phyloP scores from a whole-genome alignment of 2,113 vertebrate species.

The Bathybates hornii region DNA sequence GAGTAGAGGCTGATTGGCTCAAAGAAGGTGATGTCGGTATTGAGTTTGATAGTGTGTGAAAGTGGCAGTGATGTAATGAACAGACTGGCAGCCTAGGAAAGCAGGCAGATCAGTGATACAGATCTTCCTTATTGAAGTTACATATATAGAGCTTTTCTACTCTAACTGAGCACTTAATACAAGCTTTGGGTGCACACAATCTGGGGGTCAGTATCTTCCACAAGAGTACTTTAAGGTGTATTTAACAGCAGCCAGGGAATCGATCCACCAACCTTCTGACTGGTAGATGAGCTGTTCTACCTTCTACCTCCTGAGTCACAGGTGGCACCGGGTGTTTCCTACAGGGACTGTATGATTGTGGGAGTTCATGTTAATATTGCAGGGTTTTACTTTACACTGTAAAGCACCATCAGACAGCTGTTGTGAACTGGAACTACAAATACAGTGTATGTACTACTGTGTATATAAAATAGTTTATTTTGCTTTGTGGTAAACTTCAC shows the following conservation, averaged over 20 bases:
- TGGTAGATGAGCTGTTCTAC: not conserved
- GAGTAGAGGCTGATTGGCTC: not conserved
- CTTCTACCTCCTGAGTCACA: not conserved
- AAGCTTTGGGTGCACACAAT: not conserved
- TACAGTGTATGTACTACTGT: not conserved
- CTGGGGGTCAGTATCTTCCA: not conserved
- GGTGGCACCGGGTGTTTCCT: not conserved
- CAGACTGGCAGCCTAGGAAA: not conserved
- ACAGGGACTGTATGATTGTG: not conserved
- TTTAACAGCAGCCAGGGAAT: not conserved
- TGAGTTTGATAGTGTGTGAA: not conserved
- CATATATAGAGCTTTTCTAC: not conserved
- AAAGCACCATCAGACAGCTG: not conserved
- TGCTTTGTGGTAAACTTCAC: not conserved
- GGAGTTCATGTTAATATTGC: not conserved
- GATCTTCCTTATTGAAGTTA: not conserved
- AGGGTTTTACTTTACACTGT: not conserved
- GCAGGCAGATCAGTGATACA: not conserved
- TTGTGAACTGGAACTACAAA: not conserved
- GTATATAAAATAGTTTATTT: not conserved
- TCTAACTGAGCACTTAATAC: not conserved
- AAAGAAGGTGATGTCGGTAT: not conserved
- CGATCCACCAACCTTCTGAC: not conserved
- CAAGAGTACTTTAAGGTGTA: not conserved
- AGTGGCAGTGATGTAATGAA: not conserved